Conservation (phyloP, 1,140 invertebrate species). For the Armadillidium nasatum region DNA sequence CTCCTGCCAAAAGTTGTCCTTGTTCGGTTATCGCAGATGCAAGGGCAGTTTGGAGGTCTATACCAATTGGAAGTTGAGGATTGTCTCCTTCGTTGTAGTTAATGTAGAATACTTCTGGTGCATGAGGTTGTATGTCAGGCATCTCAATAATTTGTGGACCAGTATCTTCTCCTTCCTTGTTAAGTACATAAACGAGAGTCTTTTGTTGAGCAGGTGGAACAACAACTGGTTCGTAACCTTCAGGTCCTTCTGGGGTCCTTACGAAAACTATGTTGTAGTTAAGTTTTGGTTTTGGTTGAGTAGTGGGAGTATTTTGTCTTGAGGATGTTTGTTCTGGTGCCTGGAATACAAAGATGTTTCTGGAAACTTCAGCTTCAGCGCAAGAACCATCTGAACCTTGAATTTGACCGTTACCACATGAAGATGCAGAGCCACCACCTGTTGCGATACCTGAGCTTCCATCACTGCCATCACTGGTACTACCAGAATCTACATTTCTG, state of each 20-base stretch:
- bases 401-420: no score
- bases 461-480: no score
- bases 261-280: slow-evolving; percentile 21
- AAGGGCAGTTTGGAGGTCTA: slow-evolving; percentile 20
- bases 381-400: neutral
- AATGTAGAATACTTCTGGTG: slow-evolving; percentile 23
- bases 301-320: neutral
- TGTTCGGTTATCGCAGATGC: slow-evolving; percentile 13
- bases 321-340: slow-evolving; percentile 17
- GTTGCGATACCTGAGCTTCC: no score
- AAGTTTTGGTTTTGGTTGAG: slow-evolving; percentile 20
- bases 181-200: slow-evolving; percentile 22
- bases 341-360: slow-evolving; percentile 18
- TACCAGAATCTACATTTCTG: no score
- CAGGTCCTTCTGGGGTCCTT: neutral
- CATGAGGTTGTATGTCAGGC: neutral
- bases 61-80: slow-evolving; percentile 14
- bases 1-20: neutral
- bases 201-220: slow-evolving; percentile 23
- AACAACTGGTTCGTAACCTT: slow-evolving; percentile 7
- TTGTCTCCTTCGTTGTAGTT: slow-evolving; percentile 25
- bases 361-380: slow-evolving; percentile 18
- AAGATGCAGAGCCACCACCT: no score
- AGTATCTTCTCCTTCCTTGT: slow-evolving; percentile 2
- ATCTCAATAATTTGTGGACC: slow-evolving; percentile 23